phyloP scores from a whole-genome alignment of 2,888 invertebrate species.

The Portevinia maculata region DNA sequence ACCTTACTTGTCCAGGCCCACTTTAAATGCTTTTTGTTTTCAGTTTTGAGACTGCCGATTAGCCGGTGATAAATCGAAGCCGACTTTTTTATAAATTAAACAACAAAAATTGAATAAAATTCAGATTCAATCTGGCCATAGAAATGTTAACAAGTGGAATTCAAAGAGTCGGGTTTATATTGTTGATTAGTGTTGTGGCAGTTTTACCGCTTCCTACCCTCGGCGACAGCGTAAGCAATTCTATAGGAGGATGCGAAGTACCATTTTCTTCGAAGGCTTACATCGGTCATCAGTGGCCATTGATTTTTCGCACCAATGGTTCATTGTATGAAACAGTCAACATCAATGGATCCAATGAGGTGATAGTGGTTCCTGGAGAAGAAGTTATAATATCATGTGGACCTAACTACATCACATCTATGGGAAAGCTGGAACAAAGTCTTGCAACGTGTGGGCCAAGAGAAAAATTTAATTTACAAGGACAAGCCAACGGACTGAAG shows the following conservation, averaged over 20 bases:
- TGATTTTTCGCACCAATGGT: slow-evolving; percentile 72
- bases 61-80: slow-evolving; percentile 1
- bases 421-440: slow-evolving; percentile 54
- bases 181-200: slow-evolving; percentile 32
- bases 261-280: slow-evolving; percentile 68
- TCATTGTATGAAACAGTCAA: slow-evolving; percentile 55
- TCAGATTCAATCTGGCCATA: slow-evolving; percentile 52
- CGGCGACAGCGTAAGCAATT: background rate
- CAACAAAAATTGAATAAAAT: slow-evolving; percentile 55
- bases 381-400: slow-evolving; percentile 75
- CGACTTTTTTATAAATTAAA: slow-evolving; percentile 53
- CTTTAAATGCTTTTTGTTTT: background rate
- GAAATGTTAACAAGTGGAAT: slow-evolving; percentile 66
- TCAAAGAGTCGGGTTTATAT: slow-evolving; percentile 30
- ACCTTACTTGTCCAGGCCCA: background rate
- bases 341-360: slow-evolving; percentile 39
- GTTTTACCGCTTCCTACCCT: slow-evolving; percentile 17
- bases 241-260: slow-evolving; percentile 50
- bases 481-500: slow-evolving; percentile 34
- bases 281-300: slow-evolving; percentile 75
- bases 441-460: slow-evolving; percentile 64
- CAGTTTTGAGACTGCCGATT: background rate
- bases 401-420: slow-evolving; percentile 74
- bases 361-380: slow-evolving; percentile 49
- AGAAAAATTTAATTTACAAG: slow-evolving; percentile 59